These are phyloP conservation scores for Chaetogeoica ovagalla DNA, from an alignment of 2,888 invertebrate species.

Conservation along the genomic window DNA sequence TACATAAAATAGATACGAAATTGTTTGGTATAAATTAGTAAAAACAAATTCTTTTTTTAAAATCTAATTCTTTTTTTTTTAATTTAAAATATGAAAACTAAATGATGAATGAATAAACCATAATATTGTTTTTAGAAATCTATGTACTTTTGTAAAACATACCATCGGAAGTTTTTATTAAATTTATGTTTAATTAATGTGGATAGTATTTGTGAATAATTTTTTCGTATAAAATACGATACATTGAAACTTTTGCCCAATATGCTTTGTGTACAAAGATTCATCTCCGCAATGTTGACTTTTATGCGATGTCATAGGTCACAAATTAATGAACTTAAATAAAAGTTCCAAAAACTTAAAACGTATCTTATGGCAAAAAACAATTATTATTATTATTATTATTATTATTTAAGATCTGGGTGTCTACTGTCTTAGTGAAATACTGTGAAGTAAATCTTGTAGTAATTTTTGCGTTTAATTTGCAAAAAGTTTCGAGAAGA, in stretches of 20 bases:
- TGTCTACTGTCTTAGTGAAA: neutral
- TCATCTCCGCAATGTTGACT: conserved; percentile 6
- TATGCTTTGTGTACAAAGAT: neutral
- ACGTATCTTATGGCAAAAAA: neutral
- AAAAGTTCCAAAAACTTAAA: neutral
- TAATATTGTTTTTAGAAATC: neutral
- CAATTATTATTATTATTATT: too few species aligned
- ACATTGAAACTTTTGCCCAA: conserved; percentile 9
- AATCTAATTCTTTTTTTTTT: neutral
- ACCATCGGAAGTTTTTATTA: neutral
- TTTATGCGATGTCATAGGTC: neutral
- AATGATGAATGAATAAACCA: neutral
- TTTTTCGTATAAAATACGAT: neutral
- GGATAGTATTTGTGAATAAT: conserved; percentile 16
- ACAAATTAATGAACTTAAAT: neutral
- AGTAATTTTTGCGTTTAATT: neutral
- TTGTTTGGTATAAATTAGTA: neutral
- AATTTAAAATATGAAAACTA: neutral
- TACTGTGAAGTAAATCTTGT: neutral
- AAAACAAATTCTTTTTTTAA: neutral
- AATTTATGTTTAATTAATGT: conserved; percentile 4
- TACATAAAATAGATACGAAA: too few species aligned
- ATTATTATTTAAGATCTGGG: neutral
- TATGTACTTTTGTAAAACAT: conserved; percentile 2
- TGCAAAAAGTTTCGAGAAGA: neutral